phyloP scores from a whole-genome alignment of 2,113 vertebrate species.

The Hucho hucho region DNA sequence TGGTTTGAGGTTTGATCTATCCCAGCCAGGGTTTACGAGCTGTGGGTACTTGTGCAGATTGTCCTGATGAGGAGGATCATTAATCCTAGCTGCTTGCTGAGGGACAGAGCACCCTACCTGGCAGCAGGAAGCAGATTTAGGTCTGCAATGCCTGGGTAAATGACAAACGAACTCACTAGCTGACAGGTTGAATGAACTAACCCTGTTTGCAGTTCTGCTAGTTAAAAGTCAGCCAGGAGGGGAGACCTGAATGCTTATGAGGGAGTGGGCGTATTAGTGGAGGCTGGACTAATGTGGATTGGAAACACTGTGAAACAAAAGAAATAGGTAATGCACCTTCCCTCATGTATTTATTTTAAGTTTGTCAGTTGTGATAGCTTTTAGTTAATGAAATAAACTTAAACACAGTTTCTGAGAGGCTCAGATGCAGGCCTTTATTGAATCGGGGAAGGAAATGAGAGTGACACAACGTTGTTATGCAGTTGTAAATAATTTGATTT shows the following conservation, averaged over 20 bases:
- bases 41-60: constrained; percentile 54
- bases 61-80: constrained; percentile 52
- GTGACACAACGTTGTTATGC: constrained; percentile 25
- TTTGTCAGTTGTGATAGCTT: neutral
- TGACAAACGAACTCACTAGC: constrained; percentile 2
- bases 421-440: constrained; percentile 18
- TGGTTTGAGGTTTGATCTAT: constrained; percentile 30
- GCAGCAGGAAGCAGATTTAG: constrained; percentile 10
- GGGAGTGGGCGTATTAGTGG: neutral
- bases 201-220: constrained; percentile 1
- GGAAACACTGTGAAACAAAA: neutral
- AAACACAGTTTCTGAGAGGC: constrained; percentile 16
- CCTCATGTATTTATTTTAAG: neutral
- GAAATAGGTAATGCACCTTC: neutral
- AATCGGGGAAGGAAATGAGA: constrained; percentile 34
- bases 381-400: neutral
- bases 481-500: constrained; percentile 56
- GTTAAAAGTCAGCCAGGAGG: neutral
- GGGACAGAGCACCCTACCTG: constrained; percentile 15
- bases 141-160: constrained; percentile 1
- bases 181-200: constrained; percentile 13
- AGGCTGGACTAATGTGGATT: no score
- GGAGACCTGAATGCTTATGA: constrained; percentile 8
- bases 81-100: constrained; percentile 44
- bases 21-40: constrained; percentile 54